Evolutionary conservation across 2,113 vertebrate species (phyloP).

Genomic region (Myiozetetes cayanensis): DNA sequence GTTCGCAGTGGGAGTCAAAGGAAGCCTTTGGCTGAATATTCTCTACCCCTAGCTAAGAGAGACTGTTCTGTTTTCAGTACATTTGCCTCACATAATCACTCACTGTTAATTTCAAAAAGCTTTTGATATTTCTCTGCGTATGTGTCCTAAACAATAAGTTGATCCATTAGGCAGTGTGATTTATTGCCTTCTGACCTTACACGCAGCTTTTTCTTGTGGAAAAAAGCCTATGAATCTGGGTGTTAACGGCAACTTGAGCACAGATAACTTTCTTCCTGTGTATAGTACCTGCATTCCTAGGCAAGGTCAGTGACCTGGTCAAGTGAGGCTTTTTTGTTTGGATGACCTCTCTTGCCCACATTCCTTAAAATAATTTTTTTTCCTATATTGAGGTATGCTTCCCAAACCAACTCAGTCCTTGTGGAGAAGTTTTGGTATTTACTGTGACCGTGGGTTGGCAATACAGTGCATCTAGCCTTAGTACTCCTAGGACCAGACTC

Average conservation of each 20-base stretch:
- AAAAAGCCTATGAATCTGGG: neutral
- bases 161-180: neutral
- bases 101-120: slow-evolving; percentile 6
- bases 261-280: neutral
- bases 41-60: neutral
- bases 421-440: neutral
- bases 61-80: neutral
- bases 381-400: neutral
- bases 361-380: neutral
- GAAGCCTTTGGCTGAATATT: neutral
- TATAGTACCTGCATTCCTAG: neutral
- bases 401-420: neutral
- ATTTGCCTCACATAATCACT: slow-evolving; percentile 3
- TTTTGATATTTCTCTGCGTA: neutral
- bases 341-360: neutral
- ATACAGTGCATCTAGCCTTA: neutral
- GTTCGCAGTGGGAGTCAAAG: neutral
- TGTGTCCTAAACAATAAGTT: slow-evolving; percentile 13
- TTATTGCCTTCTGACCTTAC: slow-evolving; percentile 1
- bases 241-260: neutral
- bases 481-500: neutral
- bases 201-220: neutral
- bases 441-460: accelerated
- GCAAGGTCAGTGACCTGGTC: neutral
- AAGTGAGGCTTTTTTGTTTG: neutral